Conservation (phyloP, 2,888 invertebrate species). For the Acleris literana region DNA sequence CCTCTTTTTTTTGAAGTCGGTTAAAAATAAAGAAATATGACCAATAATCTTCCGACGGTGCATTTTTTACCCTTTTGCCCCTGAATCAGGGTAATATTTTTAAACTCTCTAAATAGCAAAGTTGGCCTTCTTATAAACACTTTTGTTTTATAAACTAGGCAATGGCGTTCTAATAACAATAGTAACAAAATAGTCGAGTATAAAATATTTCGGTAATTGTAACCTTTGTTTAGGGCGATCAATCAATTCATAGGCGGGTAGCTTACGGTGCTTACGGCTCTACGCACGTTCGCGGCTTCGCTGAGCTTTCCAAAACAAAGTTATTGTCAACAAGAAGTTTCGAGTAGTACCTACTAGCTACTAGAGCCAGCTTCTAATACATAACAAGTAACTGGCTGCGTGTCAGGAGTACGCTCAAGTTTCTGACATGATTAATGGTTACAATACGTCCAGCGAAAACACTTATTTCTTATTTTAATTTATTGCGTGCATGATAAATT, state of each 20-base stretch:
- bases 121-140: neutral
- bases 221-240: slow-evolving; percentile 53
- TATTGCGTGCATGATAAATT: neutral
- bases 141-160: neutral
- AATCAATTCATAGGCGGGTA: slow-evolving; percentile 39
- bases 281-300: slow-evolving; percentile 3
- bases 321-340: slow-evolving; percentile 38
- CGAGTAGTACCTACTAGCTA: slow-evolving; percentile 20
- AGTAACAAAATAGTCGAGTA: slow-evolving; percentile 1
- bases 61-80: too few relatives aligned
- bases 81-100: too few relatives aligned
- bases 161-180: slow-evolving; percentile 18
- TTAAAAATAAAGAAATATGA: too few relatives aligned
- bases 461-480: slow-evolving; percentile 7
- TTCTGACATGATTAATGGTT: slow-evolving; percentile 23
- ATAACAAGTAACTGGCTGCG: slow-evolving; percentile 6
- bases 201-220: slow-evolving; percentile 40
- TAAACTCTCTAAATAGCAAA: neutral
- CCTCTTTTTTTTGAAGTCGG: too few relatives aligned
- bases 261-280: slow-evolving; percentile 7
- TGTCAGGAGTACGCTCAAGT: slow-evolving; percentile 11
- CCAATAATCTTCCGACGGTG: too few relatives aligned
- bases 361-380: slow-evolving; percentile 16
- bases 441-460: neutral
- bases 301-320: slow-evolving; percentile 53